Evolutionary conservation across 1,140 invertebrate genomes (phyloP), one percentile per base, ranked within the genome.

Genomic region (Oedothorax gibbosus): DNA sequence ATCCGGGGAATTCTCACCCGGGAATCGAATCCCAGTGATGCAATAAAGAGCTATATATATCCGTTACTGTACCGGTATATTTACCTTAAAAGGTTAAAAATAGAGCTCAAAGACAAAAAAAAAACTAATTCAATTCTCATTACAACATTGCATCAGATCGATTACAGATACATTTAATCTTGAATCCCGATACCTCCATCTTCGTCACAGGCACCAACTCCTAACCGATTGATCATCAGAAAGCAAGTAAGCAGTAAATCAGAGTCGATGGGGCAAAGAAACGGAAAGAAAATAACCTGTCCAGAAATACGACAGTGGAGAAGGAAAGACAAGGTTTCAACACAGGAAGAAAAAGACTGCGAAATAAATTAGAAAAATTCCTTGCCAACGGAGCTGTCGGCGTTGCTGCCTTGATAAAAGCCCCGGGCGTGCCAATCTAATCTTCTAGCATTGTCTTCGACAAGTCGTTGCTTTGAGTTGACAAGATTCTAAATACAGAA

Each of bases 231-330:
- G 65, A 77, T 77, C 75, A 64, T 77, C 54, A 49, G 75, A 65
- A 21, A 77, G 21, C 56, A 12, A 51, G 57, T 77, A 65, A 64
- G 50, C 20, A 71, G 18, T 71, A 71, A 71, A 71, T 71, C 69
- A 77, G 53, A 64, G 35, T 12, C 35, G 35, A 35, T 50, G 15
- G 60, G 54, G n/a, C 21, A 50, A 14, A 50, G 60, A n/a, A 12
- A 64, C 50, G 75, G 9, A 77, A 77, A 77, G 75, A 77, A 77
- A 77, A 77, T 77, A 77, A 77, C 75, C 21, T 77, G 60, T 62
- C 57, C 60, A 49, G 57, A 64, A 35, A 18, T 49, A 64, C 56
- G 57, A 6, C 15, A 56, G 14, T 7, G 54, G 60, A 9, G 14
- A 20, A 53, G 56, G 53, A 73, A 5, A 69, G 20, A 12, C 21